These are phyloP conservation scores for Apostichopus leukothele DNA, from an alignment of 53 echinoderm and acorn worm genomes.

Conservation along the genomic window DNA sequence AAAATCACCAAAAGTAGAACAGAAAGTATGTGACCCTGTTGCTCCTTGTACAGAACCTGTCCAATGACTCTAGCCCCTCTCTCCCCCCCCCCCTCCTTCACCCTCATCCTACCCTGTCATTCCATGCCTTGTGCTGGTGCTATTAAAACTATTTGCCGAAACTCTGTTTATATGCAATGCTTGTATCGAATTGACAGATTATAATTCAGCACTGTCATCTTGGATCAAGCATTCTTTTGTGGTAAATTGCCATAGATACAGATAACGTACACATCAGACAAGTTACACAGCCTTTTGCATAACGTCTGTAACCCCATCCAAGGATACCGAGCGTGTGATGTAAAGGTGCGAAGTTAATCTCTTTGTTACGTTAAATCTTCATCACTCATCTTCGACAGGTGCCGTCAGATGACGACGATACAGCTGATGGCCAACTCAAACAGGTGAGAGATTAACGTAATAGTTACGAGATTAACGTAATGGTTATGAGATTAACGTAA, in stretches of 20 bases:
- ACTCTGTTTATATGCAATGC: too few species aligned
- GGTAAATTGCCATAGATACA: too few species aligned
- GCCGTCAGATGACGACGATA: constrained; percentile 54
- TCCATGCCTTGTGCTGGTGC: neutral
- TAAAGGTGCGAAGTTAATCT: neutral
- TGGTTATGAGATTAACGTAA: neutral
- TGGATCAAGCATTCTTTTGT: too few species aligned
- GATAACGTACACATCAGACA: too few species aligned
- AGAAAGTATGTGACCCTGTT: too few species aligned
- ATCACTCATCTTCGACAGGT: neutral
- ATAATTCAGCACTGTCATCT: too few species aligned
- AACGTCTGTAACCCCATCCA: too few species aligned
- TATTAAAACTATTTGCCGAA: too few species aligned
- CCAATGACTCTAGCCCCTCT: neutral
- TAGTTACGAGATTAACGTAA: neutral
- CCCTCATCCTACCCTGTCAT: neutral
- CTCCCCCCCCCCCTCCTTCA: neutral
- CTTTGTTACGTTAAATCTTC: neutral
- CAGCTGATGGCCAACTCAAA: constrained; percentile 53
- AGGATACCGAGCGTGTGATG: neutral
- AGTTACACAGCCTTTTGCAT: too few species aligned
- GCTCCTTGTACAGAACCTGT: too few species aligned
- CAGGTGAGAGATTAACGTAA: constrained; percentile 33
- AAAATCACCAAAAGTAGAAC: too few species aligned
- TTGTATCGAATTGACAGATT: too few species aligned